These are phyloP conservation scores for Ischnura elegans DNA, from an alignment of 2,888 invertebrate species.

Conservation along the genomic window DNA sequence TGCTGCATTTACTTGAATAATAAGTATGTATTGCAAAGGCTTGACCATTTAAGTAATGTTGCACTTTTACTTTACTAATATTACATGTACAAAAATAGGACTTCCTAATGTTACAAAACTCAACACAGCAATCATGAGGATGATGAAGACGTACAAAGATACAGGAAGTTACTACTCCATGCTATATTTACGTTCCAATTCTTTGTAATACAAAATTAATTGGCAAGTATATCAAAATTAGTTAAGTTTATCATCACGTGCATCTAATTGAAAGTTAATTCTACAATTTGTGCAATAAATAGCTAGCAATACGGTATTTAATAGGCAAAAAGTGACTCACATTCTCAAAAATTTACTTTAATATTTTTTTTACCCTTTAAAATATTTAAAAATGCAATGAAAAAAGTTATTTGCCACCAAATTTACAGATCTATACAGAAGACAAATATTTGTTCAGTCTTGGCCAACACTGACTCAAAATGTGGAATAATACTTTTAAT, in stretches of 20 bases:
- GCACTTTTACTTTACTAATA: slow-evolving; percentile 61
- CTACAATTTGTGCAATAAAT: slow-evolving; percentile 65
- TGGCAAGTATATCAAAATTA: slow-evolving; percentile 67
- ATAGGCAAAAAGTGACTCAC: slow-evolving; percentile 56
- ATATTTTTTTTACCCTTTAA: slow-evolving; percentile 57
- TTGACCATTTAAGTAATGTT: slow-evolving; percentile 65
- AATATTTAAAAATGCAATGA: slow-evolving; percentile 64
- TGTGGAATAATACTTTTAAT: slow-evolving; percentile 65
- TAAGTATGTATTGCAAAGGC: slow-evolving; percentile 64
- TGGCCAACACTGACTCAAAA: slow-evolving; percentile 62
- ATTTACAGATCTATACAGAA: slow-evolving; percentile 66
- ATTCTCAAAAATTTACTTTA: slow-evolving; percentile 59
- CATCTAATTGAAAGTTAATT: slow-evolving; percentile 63
- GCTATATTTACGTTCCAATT: slow-evolving; percentile 36
- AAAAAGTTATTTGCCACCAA: slow-evolving; percentile 67
- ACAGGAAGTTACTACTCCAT: slow-evolving; percentile 56
- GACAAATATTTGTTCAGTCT: slow-evolving; percentile 64
- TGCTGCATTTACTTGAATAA: slow-evolving; percentile 41
- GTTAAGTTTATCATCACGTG: slow-evolving; percentile 64
- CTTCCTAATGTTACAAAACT: slow-evolving; percentile 59
- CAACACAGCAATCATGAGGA: slow-evolving; percentile 65
- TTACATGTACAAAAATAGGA: slow-evolving; percentile 62
- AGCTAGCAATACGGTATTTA: slow-evolving; percentile 60
- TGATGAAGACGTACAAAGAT: slow-evolving; percentile 65
- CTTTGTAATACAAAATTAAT: slow-evolving; percentile 58